Conservation (phyloP, 2,888 invertebrate species). For the Abrostola tripartita region DNA sequence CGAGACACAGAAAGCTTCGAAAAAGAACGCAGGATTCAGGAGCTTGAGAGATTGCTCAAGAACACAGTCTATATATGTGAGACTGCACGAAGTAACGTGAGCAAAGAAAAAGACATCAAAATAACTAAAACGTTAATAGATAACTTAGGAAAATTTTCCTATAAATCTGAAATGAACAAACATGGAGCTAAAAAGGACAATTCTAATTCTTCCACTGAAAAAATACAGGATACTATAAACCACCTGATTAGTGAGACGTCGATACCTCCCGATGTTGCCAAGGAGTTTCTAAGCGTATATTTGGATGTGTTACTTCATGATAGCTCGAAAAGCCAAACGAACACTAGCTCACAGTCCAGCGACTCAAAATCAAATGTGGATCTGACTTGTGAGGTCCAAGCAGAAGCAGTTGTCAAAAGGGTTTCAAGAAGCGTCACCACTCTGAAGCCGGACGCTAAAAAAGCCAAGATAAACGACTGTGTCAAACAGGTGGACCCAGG, state of each 20-base stretch:
- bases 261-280: constrained; percentile 71
- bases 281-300: constrained; percentile 75
- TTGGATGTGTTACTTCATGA: constrained; percentile 70
- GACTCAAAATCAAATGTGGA: constrained; percentile 48
- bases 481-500: constrained; percentile 62
- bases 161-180: constrained; percentile 39
- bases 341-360: constrained; percentile 62
- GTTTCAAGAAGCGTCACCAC: constrained; percentile 70
- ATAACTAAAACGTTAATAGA: constrained; percentile 74
- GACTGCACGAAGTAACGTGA: constrained; percentile 58
- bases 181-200: constrained; percentile 51
- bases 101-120: constrained; percentile 73
- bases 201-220: constrained; percentile 70
- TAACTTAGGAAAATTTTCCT: constrained; percentile 65
- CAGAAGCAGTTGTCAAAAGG: constrained; percentile 70
- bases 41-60: constrained; percentile 76
- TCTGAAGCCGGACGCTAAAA: constrained; percentile 31
- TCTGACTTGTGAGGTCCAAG: constrained; percentile 66
- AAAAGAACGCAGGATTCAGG: constrained; percentile 75
- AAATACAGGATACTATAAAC: constrained; percentile 76
- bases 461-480: constrained; percentile 27
- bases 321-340: constrained; percentile 56
- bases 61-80: constrained; percentile 78
- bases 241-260: constrained; percentile 73
- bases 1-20: constrained; percentile 66